These are phyloP conservation scores for Abrostola tripartita DNA, from an alignment of 2,888 invertebrate species.

Conservation along the genomic window DNA sequence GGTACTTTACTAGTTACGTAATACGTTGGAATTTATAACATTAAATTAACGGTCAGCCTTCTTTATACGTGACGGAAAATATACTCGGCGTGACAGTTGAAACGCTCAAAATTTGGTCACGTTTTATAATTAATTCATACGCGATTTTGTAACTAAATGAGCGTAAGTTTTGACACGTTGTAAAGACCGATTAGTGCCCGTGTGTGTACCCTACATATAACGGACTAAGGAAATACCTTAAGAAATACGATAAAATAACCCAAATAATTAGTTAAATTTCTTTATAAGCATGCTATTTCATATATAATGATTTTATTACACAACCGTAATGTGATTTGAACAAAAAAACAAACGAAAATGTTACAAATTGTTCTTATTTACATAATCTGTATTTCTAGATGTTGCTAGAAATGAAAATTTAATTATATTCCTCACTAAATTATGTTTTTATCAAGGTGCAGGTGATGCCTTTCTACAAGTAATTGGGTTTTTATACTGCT, in stretches of 20 bases:
- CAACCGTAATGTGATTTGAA: conserved; percentile 48
- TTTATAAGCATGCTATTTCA: conserved; percentile 20
- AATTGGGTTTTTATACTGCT: neutral
- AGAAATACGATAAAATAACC: conserved; percentile 4
- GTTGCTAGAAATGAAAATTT: conserved; percentile 56
- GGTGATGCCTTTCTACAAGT: neutral
- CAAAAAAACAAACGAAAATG: conserved; percentile 31
- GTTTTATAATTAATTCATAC: no score
- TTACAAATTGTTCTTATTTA: conserved; percentile 53
- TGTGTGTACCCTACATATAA: no score
- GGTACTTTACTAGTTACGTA: no score
- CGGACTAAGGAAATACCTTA: no score
- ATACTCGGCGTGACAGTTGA: no score
- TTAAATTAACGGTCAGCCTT: no score
- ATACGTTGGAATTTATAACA: no score
- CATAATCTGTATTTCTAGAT: conserved; percentile 42
- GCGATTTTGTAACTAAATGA: no score
- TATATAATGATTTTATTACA: conserved; percentile 46
- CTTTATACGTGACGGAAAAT: no score
- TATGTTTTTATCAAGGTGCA: neutral
- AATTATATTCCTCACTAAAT: conserved; percentile 16
- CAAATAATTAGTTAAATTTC: conserved; percentile 29
- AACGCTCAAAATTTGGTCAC: no score
- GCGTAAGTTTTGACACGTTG: no score
- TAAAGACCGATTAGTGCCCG: no score